A percentile compares a stretch with the other conserved stretches of the same genome.
phyloP scores from a whole-genome alignment of 2,113 vertebrate species.

The Gila orcuttii region DNA sequence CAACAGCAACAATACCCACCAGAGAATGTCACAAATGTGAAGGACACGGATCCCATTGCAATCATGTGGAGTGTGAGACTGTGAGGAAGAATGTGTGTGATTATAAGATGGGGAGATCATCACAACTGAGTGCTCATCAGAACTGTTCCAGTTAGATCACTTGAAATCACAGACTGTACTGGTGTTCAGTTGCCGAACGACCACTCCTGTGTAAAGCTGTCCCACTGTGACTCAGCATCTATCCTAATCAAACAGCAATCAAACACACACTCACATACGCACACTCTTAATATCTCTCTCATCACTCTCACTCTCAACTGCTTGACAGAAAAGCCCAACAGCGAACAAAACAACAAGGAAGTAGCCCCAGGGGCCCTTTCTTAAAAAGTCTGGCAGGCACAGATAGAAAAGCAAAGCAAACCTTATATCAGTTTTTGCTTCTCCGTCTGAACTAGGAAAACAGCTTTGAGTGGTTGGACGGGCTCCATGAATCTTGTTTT shows the following conservation, averaged over 20 bases:
- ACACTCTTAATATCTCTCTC: conserved; percentile 9
- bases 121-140: conserved; percentile 24
- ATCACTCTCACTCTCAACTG: conserved; percentile 20
- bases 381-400: conserved; percentile 23
- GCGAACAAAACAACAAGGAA: conserved; percentile 46
- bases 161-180: conserved; percentile 35
- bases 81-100: conserved; percentile 26
- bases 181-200: conserved; percentile 11
- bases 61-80: conserved; percentile 26
- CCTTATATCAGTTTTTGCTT: conserved; percentile 5
- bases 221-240: conserved; percentile 42
- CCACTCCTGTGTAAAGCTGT: conserved; percentile 7
- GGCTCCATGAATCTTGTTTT: conserved; percentile 7
- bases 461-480: conserved; percentile 27
- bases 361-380: conserved; percentile 8
- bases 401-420: conserved; percentile 34
- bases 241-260: conserved; percentile 48
- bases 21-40: conserved; percentile 21
- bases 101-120: conserved; percentile 37
- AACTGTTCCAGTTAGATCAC: conserved; percentile 35
- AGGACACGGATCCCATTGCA: conserved; percentile 12
- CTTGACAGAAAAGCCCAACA: conserved; percentile 37
- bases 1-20: neutral
- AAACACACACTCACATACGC: conserved; percentile 17
- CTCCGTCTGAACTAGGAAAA: conserved; percentile 17